Evolutionary conservation across 2,113 vertebrate genomes (phyloP), one percentile per base, ranked within the genome.

Genomic region (Apteryx mantelli): DNA sequence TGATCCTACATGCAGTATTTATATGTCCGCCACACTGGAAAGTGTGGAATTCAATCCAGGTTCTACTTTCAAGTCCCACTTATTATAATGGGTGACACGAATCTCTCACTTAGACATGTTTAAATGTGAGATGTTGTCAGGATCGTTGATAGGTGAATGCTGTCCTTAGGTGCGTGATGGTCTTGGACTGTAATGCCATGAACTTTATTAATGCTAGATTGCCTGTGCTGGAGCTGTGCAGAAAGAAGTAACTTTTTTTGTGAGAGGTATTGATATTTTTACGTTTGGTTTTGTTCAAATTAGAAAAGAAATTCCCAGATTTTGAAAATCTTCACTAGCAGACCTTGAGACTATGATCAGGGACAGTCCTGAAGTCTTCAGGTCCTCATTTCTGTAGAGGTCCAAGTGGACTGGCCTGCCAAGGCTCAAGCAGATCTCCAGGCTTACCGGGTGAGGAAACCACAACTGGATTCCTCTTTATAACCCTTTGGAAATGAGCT

Each of bases 1-100:
- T 94, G 96, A 97, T 93, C 89, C 76, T 80, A 14, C 79, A 95
- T 97, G 94, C 93, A 96, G 91, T 95, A 97, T 97, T 97, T 93
- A 96, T 96, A 95, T 87, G 95, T 97, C 95, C 88, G 71, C 95
- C 96, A 96, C 96, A 86, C 96, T 60, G 32, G 34, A 77, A 97
- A 97, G 93, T 95, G 95, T 96, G 94, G 94, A 79, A 93, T 95
- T 71, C 89, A 92, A 95, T 94, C 95, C 96, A 93, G 94, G 95
- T 76, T 95, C 95, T 97, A 77, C 95, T 93, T 94, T 86, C 85
- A 86, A 91, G 89, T 91, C 88, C 82, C 73, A 61, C 82, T 95
- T 94, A 82, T 48, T 78, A 25, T 95, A 91, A 94, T 86, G 87
- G 91, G 78, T 66, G 82, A 70, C 88, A 95, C 91, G 86, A 89